A percentile compares a stretch with the other conserved stretches of the same genome.
phyloP scores from a whole-genome alignment of 37 sponge, comb jelly and placozoan species.

The Bolinopsis microptera region DNA sequence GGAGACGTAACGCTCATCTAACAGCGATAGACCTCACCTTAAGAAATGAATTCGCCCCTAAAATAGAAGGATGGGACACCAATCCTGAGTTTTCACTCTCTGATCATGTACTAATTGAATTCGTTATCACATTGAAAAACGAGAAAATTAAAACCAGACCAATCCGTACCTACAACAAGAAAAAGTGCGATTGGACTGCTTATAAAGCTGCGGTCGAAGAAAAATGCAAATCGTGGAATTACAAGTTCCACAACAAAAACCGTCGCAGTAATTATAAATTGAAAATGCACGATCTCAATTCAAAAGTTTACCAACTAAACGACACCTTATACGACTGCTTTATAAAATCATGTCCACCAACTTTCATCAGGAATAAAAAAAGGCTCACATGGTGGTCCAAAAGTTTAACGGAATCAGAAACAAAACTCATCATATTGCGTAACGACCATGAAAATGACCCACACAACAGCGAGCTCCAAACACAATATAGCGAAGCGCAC shows the following conservation, averaged over 20 bases:
- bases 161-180: constrained; percentile 9
- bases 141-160: neutral
- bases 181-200: neutral
- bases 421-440: neutral
- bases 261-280: neutral
- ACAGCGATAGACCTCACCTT: neutral
- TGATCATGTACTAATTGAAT: constrained; percentile 36
- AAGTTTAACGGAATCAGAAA: neutral
- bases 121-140: neutral
- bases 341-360: neutral
- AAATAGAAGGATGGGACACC: constrained; percentile 20
- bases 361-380: constrained; percentile 43
- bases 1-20: neutral
- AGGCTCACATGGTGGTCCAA: constrained; percentile 11
- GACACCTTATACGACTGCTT: constrained; percentile 1
- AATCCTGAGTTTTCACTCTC: constrained; percentile 25
- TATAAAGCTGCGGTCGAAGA: neutral
- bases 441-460: constrained; percentile 2
- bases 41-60: neutral
- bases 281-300: neutral
- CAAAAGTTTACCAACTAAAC: constrained; percentile 1
- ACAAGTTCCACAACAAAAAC: neutral
- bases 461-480: neutral
- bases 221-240: neutral
- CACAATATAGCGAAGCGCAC: neutral